Evolutionary conservation across 1,140 invertebrate species (phyloP).

Genomic region (Drosophila dunni): DNA sequence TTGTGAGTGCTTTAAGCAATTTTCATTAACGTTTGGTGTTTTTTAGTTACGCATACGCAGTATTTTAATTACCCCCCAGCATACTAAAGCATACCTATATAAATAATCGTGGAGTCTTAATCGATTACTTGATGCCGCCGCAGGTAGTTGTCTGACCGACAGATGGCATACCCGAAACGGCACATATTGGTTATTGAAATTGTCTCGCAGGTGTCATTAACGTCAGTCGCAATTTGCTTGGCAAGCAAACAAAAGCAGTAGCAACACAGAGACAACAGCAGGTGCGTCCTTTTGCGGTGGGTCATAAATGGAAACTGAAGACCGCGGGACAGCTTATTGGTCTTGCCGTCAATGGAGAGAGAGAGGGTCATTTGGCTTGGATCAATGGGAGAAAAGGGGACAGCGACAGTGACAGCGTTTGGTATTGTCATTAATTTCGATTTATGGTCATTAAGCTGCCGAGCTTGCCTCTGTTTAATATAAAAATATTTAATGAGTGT

Average conservation of each 20-base stretch:
- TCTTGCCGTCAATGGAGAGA: background rate
- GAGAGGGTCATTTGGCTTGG: slow-evolving; percentile 3
- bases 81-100: background rate
- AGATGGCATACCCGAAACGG: slow-evolving; percentile 54
- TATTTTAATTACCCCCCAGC: background rate
- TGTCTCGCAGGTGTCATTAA: slow-evolving; percentile 81
- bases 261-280: slow-evolving; percentile 42
- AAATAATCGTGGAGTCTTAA: slow-evolving; percentile 41
- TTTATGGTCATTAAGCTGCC: slow-evolving; percentile 79
- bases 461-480: slow-evolving; percentile 62
- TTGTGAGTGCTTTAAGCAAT: too few species aligned
- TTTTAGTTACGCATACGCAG: background rate
- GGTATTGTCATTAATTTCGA: slow-evolving; percentile 76
- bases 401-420: slow-evolving; percentile 37
- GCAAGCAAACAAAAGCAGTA: slow-evolving; percentile 4
- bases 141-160: slow-evolving; percentile 24
- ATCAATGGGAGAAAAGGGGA: slow-evolving; percentile 3
- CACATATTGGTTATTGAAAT: slow-evolving; percentile 80
- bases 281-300: slow-evolving; percentile 70
- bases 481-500: slow-evolving; percentile 71
- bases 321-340: slow-evolving; percentile 7
- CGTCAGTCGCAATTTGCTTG: slow-evolving; percentile 54
- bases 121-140: slow-evolving; percentile 53
- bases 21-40: background rate
- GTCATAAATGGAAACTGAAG: slow-evolving; percentile 48